Percentiles rank a stretch among this genome's conserved stretches.
Evolutionary conservation across 35 echinoderm and acorn worm genomes (phyloP).

Genomic region (Ophiothrix spiculata): DNA sequence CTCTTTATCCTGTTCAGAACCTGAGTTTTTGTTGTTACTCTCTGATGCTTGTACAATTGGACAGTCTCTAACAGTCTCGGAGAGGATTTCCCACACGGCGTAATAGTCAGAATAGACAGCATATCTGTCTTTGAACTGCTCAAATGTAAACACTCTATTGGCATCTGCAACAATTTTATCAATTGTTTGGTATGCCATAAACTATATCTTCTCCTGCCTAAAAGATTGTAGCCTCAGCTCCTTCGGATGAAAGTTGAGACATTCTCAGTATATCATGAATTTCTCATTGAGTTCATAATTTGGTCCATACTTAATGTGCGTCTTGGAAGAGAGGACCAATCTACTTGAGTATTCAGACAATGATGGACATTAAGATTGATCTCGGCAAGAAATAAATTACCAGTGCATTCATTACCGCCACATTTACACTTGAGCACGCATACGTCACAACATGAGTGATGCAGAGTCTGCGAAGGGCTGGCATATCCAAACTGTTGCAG

Average conservation of each 20-base stretch:
- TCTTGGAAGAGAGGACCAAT: not conserved
- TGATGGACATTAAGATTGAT: not conserved
- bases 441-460: not conserved
- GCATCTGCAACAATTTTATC: conserved; percentile 5
- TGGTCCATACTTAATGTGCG: not conserved
- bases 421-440: not conserved
- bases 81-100: not conserved
- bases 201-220: not conserved
- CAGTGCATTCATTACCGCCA: not conserved
- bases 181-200: not conserved
- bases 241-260: not conserved
- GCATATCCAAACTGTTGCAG: not conserved
- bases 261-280: not conserved
- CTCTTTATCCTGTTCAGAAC: not conserved
- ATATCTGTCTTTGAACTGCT: not conserved
- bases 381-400: not conserved
- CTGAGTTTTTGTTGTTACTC: not conserved
- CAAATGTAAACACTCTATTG: not conserved
- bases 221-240: not conserved
- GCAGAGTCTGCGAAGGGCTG: not conserved
- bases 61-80: not conserved
- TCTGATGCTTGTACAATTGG: not conserved
- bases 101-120: not conserved
- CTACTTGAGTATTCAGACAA: conserved; percentile 13
- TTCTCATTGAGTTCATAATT: not conserved